Evolutionary conservation across 2,888 invertebrate species (phyloP), one percentile per base, ranked within the genome.

Genomic region (Trissolcus brochymenae): DNA sequence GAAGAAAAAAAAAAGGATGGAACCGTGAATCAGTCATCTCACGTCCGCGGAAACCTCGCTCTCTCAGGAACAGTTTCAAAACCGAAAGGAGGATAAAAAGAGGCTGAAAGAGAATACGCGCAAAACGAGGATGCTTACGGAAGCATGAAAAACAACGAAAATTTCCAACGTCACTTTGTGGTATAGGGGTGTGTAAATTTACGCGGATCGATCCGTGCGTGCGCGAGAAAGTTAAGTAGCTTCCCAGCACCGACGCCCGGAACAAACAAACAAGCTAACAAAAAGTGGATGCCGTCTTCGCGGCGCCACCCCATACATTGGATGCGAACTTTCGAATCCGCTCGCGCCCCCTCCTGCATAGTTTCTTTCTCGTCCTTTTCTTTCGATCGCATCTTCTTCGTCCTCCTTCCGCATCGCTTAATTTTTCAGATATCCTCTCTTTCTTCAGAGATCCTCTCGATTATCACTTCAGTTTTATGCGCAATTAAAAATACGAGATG

Each of bases 231-330:
- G 79, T 81, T 82, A 79, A 82, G 82, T 82, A 82, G 79, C 80
- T 80, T 29, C 75, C 78, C 81, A 80, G 78, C 77, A 80, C 80
- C 82, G 84, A 85, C 83, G 81, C 83, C 81, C 82, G 82, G 83
- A 84, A 85, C 83, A 84, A 85, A 85, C 85, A 86, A 84, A 85
- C 83, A 83, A 79, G 55, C 81, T 77, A 83, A 81, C 82, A 84
- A 85, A 84, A 83, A 84, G 79, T 79, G 55, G 79, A 79, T 82
- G 82, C 85, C 85, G 86, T 85, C 86, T 84, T 75, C 81, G 80
- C 82, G 86, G 86, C 86, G 86, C 86, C 85, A 82, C 80, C 72
- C 70, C 77, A 78, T 62, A 75, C 67, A 79, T 75, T 78, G 79
- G 62, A 81, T 80, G 82, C 83, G 75, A 78, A 81, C 81, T 84